phyloP scores from a whole-genome alignment of 2,113 vertebrate species.

The Myotis lucifugus region DNA sequence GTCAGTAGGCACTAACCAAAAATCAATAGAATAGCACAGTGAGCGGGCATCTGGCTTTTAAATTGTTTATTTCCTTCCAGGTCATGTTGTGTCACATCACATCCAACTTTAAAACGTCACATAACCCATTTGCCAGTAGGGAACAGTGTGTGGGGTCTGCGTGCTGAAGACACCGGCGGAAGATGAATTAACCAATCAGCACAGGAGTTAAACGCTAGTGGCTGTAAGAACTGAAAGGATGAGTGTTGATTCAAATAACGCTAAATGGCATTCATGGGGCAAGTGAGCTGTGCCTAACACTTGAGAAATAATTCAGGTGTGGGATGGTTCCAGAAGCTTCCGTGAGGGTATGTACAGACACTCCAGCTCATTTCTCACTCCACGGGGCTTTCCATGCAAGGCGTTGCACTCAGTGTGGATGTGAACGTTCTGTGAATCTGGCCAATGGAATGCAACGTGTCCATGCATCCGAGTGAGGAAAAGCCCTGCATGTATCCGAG shows the following conservation, averaged over 20 bases:
- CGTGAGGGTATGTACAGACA: slow-evolving; percentile 4
- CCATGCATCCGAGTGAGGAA: background rate
- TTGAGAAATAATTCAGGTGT: slow-evolving; percentile 53
- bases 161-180: slow-evolving; percentile 62
- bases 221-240: slow-evolving; percentile 55
- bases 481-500: background rate
- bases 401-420: background rate
- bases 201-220: slow-evolving; percentile 72
- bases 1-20: slow-evolving; percentile 51
- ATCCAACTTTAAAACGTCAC: slow-evolving; percentile 68
- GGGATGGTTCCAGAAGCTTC: background rate
- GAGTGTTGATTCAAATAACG: slow-evolving; percentile 54
- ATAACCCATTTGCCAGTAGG: slow-evolving; percentile 71
- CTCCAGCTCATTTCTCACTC: background rate
- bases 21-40: slow-evolving; percentile 40
- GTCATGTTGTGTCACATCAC: slow-evolving; percentile 55
- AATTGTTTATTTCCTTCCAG: slow-evolving; percentile 66
- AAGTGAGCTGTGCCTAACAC: slow-evolving; percentile 51
- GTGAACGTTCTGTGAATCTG: background rate
- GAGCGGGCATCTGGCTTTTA: slow-evolving; percentile 44
- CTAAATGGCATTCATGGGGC: slow-evolving; percentile 67
- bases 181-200: slow-evolving; percentile 74
- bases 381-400: slow-evolving; percentile 11
- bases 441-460: background rate
- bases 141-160: slow-evolving; percentile 69